Evolutionary conservation across 2,888 invertebrate genomes (phyloP).

Genomic region (Itoplectis maculator): DNA sequence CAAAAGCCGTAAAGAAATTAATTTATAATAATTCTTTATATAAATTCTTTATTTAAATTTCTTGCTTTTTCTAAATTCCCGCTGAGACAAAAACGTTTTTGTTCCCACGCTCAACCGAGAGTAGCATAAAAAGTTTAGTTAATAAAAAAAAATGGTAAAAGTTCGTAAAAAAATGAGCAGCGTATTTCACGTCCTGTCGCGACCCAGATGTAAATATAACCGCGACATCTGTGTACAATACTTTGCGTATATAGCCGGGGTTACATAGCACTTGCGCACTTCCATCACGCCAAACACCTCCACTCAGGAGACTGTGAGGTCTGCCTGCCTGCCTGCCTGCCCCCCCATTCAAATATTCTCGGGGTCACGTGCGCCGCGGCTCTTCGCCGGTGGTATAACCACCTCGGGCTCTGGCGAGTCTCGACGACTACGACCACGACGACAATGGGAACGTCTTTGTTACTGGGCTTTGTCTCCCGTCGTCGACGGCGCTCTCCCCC

Average conservation of each 20-base stretch:
- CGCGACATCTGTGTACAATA: background rate
- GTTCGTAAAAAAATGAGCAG: background rate
- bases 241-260: background rate
- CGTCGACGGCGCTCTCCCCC: too few species aligned
- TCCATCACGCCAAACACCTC: constrained; percentile 31
- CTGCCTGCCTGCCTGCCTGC: too few species aligned
- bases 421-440: constrained; percentile 42
- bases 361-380: constrained; percentile 45
- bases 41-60: too few species aligned
- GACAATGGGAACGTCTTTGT: constrained; percentile 54
- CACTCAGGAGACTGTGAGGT: background rate
- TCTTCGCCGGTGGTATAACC: constrained; percentile 48
- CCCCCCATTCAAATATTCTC: constrained; percentile 55
- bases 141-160: background rate
- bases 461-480: constrained; percentile 53
- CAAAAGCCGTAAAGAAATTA: too few species aligned
- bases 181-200: background rate
- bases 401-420: constrained; percentile 46
- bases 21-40: too few species aligned
- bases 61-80: too few species aligned
- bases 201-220: background rate
- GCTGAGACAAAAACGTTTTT: too few species aligned
- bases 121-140: background rate
- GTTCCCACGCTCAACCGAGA: background rate
- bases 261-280: constrained; percentile 35